Conservation (phyloP, 2,888 invertebrate species). For the Myathropa florea region DNA sequence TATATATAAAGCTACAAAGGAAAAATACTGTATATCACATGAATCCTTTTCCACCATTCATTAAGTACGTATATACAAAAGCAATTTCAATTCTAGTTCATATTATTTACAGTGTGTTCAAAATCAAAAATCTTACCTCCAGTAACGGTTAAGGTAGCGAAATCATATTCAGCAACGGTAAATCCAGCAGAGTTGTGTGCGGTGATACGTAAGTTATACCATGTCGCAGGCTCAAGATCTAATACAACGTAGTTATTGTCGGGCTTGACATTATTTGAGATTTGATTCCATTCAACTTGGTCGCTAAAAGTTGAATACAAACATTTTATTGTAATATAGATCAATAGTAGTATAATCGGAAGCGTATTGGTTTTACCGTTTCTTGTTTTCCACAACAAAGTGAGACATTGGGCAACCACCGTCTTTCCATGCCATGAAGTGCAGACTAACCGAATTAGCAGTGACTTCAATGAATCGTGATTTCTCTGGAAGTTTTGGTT, state of each 20-base stretch:
- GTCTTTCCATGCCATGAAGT: slow-evolving; percentile 95
- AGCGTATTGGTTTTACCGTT: slow-evolving; percentile 84
- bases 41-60: slow-evolving; percentile 60
- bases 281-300: slow-evolving; percentile 95
- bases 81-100: slow-evolving; percentile 75
- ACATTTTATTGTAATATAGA: slow-evolving; percentile 14
- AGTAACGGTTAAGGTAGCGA: slow-evolving; percentile 95
- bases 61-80: slow-evolving; percentile 79
- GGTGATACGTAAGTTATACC: slow-evolving; percentile 95
- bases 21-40: slow-evolving; percentile 17
- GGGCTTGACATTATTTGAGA: slow-evolving; percentile 95
- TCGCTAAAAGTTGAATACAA: slow-evolving; percentile 82
- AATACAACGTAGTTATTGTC: slow-evolving; percentile 94
- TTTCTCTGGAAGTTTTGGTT: slow-evolving; percentile 95
- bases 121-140: slow-evolving; percentile 85
- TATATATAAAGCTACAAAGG: neutral
- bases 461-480: slow-evolving; percentile 95
- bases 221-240: slow-evolving; percentile 95
- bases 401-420: slow-evolving; percentile 97
- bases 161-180: slow-evolving; percentile 96
- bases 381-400: slow-evolving; percentile 96
- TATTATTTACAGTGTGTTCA: slow-evolving; percentile 41
- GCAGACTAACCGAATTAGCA: slow-evolving; percentile 95
- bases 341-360: slow-evolving; percentile 8
- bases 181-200: slow-evolving; percentile 98